Base-by-base conservation (phyloP, 2,888 invertebrate genomes). In the Dolichopus griseipennis region DNA sequence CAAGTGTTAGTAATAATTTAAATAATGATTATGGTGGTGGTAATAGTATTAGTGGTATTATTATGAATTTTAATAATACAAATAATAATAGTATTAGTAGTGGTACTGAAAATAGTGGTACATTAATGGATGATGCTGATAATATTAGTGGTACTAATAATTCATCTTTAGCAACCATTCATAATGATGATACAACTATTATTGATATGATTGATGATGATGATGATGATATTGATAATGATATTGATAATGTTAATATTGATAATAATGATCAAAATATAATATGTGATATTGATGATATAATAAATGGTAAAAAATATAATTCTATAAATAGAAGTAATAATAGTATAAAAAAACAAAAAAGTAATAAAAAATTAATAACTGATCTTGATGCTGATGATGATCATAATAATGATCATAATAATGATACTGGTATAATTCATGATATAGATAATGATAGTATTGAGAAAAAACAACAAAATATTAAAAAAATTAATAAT, bases 1-100 rank as follows among this genome's bases (percentile, higher is more conserved):
- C 76, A 43, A 78, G 77, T 66, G 80, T 78, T 73, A 74, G 75
- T 68, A 78, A 75, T 70, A 77, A 78, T 74, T 78, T 76, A 72
- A 78, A 77, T 71, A 66, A 61, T 65, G 66, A 64, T 15, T 63
- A 18, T 67, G 37, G 63, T 20, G 67, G 43, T 61, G 43, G 43
- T 41, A 68, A 21, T 18, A 68, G 65, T 12, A 63, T 62, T 9
- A 68, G 52, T 20, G 69, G 68, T 33, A 68, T 65, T 65, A 63
- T 62, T 52, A 75, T 73, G 70, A 75, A 72, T 61, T 72, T 73
- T 65, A 71, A 72, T 64, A 73, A 71, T 71, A 72, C 68, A 72
- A 74, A 71, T 68, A 69, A 3, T 74, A 75, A 69, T 68, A 74
- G 12, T 71, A 76, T 20, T 27, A 43, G 21, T 52, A 61, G 9